These are phyloP conservation scores for Dallia pectoralis DNA, from an alignment of 2,797 vertebrate genomes.

Conservation along the genomic window DNA sequence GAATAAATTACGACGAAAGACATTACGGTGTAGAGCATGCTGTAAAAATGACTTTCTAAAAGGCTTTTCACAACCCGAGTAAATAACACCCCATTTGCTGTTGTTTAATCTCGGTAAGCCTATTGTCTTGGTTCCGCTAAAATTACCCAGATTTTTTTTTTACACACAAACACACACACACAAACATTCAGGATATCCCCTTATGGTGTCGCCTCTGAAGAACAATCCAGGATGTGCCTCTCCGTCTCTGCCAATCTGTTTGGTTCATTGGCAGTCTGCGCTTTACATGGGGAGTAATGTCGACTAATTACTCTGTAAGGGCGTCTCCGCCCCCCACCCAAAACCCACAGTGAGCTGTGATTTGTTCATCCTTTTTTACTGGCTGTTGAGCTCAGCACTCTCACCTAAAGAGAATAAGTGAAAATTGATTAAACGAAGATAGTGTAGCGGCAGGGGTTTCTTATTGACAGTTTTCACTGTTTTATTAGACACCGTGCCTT, in stretches of 20 bases:
- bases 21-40: neutral
- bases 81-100: neutral
- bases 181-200: slow-evolving; percentile 31
- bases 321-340: slow-evolving; percentile 7
- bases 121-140: slow-evolving; percentile 11
- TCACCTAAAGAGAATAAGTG: neutral
- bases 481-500: neutral
- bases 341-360: slow-evolving; percentile 2
- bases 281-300: neutral
- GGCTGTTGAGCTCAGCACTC: neutral
- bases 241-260: slow-evolving; percentile 1
- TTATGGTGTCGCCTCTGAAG: neutral
- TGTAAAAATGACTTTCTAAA: neutral
- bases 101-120: slow-evolving; percentile 7
- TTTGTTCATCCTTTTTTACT: neutral
- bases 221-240: neutral
- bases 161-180: slow-evolving; percentile 2
- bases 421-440: neutral
- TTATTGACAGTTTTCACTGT: neutral
- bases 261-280: slow-evolving; percentile 9
- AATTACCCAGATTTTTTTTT: neutral
- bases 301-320: slow-evolving; percentile 7
- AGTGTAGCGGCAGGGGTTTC: neutral
- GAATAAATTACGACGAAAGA: too few relatives aligned
- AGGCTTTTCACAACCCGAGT: too few relatives aligned